These are phyloP conservation scores for Myzus persicae DNA, from an alignment of 1,140 invertebrate species.

Conservation along the genomic window DNA sequence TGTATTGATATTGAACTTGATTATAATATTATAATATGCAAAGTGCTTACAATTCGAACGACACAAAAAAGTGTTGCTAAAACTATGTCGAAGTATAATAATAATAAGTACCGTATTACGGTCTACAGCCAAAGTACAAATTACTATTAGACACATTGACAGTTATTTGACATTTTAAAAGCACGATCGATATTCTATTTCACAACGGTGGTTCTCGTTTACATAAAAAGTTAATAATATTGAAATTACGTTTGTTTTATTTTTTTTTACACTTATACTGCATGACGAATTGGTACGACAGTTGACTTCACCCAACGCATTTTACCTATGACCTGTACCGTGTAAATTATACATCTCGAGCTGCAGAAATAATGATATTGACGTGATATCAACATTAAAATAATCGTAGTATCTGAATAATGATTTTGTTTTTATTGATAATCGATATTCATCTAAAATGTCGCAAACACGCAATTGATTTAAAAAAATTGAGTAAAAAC, in stretches of 20 bases:
- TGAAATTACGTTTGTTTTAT: neutral
- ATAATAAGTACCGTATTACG: neutral
- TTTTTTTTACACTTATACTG: neutral
- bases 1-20: neutral
- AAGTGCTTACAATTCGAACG: neutral
- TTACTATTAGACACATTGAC: neutral
- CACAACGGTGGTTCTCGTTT: neutral
- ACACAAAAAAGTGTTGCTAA: neutral
- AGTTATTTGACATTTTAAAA: conserved; percentile 9
- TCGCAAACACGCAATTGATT: neutral
- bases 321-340: neutral
- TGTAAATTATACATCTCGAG: neutral
- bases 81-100: neutral
- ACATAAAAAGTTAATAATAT: conserved; percentile 15
- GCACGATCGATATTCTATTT: neutral
- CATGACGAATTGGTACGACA: neutral
- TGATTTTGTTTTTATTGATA: neutral
- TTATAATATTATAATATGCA: neutral
- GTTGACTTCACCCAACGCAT: neutral
- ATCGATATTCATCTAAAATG: neutral
- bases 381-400: neutral
- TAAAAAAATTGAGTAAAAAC: neutral
- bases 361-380: neutral
- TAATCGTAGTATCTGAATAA: neutral
- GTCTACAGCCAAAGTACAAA: neutral